Conservation (phyloP, 2,888 invertebrate species). For the Drosophila greeni region DNA sequence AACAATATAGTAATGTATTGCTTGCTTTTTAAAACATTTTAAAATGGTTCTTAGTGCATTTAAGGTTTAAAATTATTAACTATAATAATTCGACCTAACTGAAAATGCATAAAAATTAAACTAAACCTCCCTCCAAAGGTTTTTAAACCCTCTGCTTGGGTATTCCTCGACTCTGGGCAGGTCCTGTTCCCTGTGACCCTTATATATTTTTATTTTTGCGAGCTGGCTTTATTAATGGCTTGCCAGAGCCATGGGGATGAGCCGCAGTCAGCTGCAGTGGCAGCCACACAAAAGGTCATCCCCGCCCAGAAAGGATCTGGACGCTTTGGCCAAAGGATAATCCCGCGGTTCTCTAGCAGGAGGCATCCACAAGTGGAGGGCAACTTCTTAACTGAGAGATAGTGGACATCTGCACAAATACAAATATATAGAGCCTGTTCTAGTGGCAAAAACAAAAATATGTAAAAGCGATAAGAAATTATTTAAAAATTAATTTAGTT, state of each 20-base stretch:
- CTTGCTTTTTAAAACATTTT: no score
- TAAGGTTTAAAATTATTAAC: background rate
- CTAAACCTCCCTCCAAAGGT: background rate
- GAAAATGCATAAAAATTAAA: background rate
- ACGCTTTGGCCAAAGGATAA: constrained; percentile 9
- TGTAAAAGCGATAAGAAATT: background rate
- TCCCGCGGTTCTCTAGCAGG: constrained; percentile 14
- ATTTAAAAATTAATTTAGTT: background rate
- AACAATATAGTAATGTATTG: no score
- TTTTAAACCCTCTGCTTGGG: background rate
- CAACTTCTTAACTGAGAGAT: background rate
- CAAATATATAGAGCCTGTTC: background rate
- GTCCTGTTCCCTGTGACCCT: background rate
- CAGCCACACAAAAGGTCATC: constrained; percentile 40
- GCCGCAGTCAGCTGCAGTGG: constrained; percentile 16
- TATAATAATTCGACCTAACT: background rate
- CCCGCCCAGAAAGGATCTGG: constrained; percentile 9
- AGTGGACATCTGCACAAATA: background rate
- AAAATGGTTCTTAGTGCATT: background rate
- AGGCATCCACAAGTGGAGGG: constrained; percentile 13
- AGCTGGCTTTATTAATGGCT: constrained; percentile 43
- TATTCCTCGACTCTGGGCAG: background rate
- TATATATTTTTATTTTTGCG: constrained; percentile 4
- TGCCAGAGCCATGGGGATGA: constrained; percentile 26
- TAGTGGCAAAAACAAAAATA: background rate